These are phyloP conservation scores for Stomatorhinus walkeri DNA, from an alignment of 2,797 vertebrate genomes.

Conservation along the genomic window DNA sequence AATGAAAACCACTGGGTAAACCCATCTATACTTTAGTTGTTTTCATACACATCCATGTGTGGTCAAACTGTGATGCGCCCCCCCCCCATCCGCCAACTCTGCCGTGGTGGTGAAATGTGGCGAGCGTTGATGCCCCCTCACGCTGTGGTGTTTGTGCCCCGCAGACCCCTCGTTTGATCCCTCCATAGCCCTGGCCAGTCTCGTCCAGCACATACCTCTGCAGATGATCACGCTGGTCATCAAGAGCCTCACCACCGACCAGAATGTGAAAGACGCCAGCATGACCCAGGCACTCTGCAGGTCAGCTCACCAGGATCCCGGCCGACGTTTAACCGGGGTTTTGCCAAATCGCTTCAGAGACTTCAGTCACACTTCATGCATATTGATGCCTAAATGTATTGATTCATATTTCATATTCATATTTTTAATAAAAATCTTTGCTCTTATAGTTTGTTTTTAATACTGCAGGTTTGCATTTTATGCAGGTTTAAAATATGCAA, in stretches of 20 bases:
- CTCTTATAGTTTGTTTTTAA: background rate
- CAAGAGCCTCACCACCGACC: conserved; percentile 95
- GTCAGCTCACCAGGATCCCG: conserved; percentile 47
- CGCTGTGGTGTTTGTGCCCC: conserved; percentile 19
- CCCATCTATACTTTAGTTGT: background rate
- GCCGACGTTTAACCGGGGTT: background rate
- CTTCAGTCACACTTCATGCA: background rate
- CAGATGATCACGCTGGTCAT: conserved; percentile 98
- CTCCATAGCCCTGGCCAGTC: conserved; percentile 87
- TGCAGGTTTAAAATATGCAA: background rate
- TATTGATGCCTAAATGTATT: background rate
- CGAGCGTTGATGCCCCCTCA: background rate
- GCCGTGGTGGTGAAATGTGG: background rate
- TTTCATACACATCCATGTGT: background rate
- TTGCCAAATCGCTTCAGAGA: background rate
- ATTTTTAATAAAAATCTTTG: background rate
- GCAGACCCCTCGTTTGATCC: conserved; percentile 88
- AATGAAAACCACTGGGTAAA: background rate
- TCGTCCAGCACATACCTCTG: conserved; percentile 94
- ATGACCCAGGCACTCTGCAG: conserved; percentile 98
- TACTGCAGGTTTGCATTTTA: background rate
- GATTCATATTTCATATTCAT: background rate
- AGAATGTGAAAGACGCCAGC: conserved; percentile 91
- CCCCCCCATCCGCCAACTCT: background rate
- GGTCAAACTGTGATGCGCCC: background rate